A percentile compares a stretch with the other conserved stretches of the same genome.
These are phyloP conservation scores for Phataginus tricuspis DNA, from an alignment of 2,797 vertebrate species.

Conservation along the genomic window DNA sequence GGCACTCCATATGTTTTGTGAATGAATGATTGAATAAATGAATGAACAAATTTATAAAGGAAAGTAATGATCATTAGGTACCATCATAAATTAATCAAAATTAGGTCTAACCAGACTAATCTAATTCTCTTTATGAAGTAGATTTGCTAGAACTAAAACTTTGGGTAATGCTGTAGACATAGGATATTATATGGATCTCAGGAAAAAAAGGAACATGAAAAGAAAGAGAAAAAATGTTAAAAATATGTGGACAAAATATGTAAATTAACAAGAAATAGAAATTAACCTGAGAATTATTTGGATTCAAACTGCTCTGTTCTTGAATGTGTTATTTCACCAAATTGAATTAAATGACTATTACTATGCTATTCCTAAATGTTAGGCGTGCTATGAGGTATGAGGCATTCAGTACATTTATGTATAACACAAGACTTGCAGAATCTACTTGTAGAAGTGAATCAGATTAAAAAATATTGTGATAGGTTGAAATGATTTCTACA, in stretches of 20 bases:
- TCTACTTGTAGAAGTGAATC: background rate
- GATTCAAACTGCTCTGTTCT: background rate
- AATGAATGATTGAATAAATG: background rate
- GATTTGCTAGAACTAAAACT: background rate
- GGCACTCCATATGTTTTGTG: background rate
- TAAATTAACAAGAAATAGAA: background rate
- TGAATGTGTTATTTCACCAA: background rate
- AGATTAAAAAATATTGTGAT: background rate
- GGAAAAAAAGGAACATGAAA: background rate
- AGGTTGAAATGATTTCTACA: background rate
- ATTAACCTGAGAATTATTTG: background rate
- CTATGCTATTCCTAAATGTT: background rate
- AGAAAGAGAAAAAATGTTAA: background rate
- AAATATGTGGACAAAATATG: background rate
- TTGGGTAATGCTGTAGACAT: background rate
- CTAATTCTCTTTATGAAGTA: background rate
- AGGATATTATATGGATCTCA: background rate
- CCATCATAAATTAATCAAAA: background rate
- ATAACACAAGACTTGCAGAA: background rate
- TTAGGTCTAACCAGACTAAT: background rate
- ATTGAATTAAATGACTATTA: background rate
- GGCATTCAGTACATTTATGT: background rate
- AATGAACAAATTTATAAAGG: background rate
- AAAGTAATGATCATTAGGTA: background rate
- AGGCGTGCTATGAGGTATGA: background rate